These are phyloP conservation scores for Poeciliopsis gracilis DNA, from an alignment of 2,797 vertebrate genomes.

Conservation along the genomic window DNA sequence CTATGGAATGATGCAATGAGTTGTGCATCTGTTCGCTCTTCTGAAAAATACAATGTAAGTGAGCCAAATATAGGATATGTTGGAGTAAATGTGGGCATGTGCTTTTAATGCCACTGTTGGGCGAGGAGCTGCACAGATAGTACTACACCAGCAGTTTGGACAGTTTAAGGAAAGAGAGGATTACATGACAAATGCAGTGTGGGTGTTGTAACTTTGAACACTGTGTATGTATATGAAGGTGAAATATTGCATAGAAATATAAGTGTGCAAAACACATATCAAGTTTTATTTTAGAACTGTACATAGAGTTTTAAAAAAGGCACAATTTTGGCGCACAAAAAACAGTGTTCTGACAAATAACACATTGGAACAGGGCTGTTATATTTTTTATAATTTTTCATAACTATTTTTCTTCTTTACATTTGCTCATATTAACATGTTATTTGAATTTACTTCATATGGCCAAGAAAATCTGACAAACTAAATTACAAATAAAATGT, in stretches of 20 bases:
- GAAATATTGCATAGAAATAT: background rate
- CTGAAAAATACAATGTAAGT: conserved; percentile 19
- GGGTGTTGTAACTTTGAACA: conserved; percentile 17
- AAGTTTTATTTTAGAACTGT: background rate
- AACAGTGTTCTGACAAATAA: background rate
- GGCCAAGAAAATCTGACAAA: background rate
- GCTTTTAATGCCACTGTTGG: conserved; percentile 12
- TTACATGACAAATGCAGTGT: conserved; percentile 26
- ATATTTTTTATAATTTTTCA: background rate
- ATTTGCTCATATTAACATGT: background rate
- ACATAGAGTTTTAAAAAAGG: background rate
- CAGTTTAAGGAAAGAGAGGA: conserved; percentile 15
- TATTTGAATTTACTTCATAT: background rate
- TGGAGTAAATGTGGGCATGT: conserved; percentile 10
- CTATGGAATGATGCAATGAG: conserved; percentile 38
- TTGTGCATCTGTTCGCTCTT: conserved; percentile 30
- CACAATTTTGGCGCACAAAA: background rate
- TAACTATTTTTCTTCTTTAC: background rate
- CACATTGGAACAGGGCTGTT: background rate
- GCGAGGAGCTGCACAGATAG: conserved; percentile 15
- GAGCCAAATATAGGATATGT: conserved; percentile 40
- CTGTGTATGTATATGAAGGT: background rate
- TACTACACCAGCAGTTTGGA: background rate
- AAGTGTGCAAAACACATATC: background rate
- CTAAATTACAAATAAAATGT: background rate